phyloP scores from a whole-genome alignment of 2,113 vertebrate genomes.

The Paracyprichromis sp. region DNA sequence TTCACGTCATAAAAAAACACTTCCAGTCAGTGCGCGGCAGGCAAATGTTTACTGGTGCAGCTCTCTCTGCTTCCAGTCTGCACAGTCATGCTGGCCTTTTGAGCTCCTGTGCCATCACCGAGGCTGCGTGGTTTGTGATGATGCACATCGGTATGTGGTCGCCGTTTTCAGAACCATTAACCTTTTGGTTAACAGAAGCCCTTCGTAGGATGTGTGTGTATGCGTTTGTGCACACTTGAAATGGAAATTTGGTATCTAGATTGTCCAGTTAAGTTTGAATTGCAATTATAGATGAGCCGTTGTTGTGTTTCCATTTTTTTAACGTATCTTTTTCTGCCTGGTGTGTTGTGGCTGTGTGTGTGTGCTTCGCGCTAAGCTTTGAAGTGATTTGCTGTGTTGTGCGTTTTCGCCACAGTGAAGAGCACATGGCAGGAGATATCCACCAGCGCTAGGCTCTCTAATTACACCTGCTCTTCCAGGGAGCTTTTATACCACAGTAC shows the following conservation, averaged over 20 bases:
- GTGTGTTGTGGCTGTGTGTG: not conserved
- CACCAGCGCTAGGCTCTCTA: not conserved
- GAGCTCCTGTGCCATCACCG: not conserved
- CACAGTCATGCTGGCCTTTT: slow-evolving; percentile 31
- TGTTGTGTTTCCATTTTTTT: not conserved
- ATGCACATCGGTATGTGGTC: slow-evolving; percentile 24
- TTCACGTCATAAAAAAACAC: not conserved
- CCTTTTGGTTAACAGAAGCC: slow-evolving; percentile 10
- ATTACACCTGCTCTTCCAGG: slow-evolving; percentile 24
- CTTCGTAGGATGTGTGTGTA: not conserved
- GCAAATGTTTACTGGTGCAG: not conserved
- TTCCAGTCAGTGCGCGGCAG: not conserved
- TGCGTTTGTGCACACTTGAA: not conserved
- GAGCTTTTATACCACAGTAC: slow-evolving; percentile 1
- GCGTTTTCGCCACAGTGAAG: not conserved
- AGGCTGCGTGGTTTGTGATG: slow-evolving; percentile 26
- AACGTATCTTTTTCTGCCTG: not conserved
- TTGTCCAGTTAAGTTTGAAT: not conserved
- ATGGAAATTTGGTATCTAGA: not conserved
- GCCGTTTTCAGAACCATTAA: slow-evolving; percentile 40
- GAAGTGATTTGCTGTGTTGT: not conserved
- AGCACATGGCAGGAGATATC: slow-evolving; percentile 10
- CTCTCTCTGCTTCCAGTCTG: not conserved
- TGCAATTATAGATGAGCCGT: not conserved
- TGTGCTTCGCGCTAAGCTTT: not conserved